Conservation (phyloP, 2,888 invertebrate species). For the Elaeidobius kamerunicus region DNA sequence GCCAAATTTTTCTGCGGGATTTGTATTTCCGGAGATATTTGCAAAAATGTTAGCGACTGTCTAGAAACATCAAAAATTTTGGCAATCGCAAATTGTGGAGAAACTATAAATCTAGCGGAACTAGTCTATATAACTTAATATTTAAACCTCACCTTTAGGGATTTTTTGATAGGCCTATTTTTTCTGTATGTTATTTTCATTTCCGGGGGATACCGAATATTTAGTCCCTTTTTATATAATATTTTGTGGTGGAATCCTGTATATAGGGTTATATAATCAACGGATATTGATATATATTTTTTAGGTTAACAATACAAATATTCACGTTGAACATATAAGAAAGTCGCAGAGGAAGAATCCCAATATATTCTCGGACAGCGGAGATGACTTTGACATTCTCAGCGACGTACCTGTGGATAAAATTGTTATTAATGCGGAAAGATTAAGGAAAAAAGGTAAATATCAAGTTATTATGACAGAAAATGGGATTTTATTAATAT, state of each 20-base stretch:
- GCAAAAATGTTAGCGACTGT: too few species aligned
- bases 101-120: not conserved
- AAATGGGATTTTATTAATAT: not conserved
- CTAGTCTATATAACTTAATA: too few species aligned
- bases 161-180: too few species aligned
- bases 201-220: too few species aligned
- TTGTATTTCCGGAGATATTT: slow-evolving; percentile 38
- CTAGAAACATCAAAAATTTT: too few species aligned
- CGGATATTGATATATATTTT: slow-evolving; percentile 8
- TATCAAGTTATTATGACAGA: slow-evolving; percentile 28
- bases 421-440: slow-evolving; percentile 42
- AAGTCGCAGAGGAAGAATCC: slow-evolving; percentile 61
- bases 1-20: too few species aligned
- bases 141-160: too few species aligned
- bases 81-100: not conserved
- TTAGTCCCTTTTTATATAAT: too few species aligned
- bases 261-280: too few species aligned
- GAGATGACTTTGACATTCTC: slow-evolving; percentile 54
- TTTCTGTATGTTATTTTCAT: too few species aligned
- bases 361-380: slow-evolving; percentile 64
- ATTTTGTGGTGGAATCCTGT: too few species aligned
- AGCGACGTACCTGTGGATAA: slow-evolving; percentile 44
- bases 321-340: slow-evolving; percentile 66
- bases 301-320: slow-evolving; percentile 67
- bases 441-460: slow-evolving; percentile 40